A percentile compares a stretch with the other conserved stretches of the same genome.
Evolutionary conservation across 2,888 invertebrate species (phyloP).

Genomic region (Drosophila infuscata): DNA sequence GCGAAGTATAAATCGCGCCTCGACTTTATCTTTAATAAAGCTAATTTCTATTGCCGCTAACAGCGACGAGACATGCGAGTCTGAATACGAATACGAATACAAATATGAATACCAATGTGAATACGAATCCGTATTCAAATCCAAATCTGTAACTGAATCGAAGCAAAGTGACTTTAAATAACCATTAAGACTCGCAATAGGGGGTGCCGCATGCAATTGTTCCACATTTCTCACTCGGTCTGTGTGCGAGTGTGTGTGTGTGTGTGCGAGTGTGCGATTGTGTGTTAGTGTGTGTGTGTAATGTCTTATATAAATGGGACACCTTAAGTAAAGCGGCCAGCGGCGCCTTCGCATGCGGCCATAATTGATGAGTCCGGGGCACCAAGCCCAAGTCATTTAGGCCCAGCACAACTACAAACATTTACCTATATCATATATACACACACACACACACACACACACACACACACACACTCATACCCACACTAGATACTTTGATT

Average conservation of each 20-base stretch:
- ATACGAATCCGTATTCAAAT: constrained; percentile 24
- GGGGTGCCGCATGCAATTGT: constrained; percentile 60
- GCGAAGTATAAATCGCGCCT: constrained; percentile 40
- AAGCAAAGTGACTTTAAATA: constrained; percentile 52
- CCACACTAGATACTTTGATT: not conserved
- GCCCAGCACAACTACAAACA: constrained; percentile 20
- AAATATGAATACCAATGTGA: too few species aligned
- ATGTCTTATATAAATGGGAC: constrained; percentile 53
- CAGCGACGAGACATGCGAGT: constrained; percentile 75
- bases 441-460: not conserved
- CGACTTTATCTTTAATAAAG: constrained; percentile 76
- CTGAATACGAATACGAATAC: too few species aligned
- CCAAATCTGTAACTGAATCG: constrained; percentile 29
- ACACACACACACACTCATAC: not conserved
- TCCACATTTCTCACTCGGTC: constrained; percentile 19
- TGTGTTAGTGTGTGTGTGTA: constrained; percentile 7
- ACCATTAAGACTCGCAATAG: constrained; percentile 52
- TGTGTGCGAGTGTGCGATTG: not conserved
- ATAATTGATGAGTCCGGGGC: constrained; percentile 74
- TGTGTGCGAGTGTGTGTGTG: not conserved
- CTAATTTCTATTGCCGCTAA: constrained; percentile 77
- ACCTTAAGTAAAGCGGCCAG: constrained; percentile 51
- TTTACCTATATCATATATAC: constrained; percentile 5
- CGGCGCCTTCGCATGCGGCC: constrained; percentile 59
- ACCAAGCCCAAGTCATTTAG: constrained; percentile 74